Evolutionary conservation across 2,888 invertebrate genomes (phyloP).

Genomic region (Drosophila lutescens): DNA sequence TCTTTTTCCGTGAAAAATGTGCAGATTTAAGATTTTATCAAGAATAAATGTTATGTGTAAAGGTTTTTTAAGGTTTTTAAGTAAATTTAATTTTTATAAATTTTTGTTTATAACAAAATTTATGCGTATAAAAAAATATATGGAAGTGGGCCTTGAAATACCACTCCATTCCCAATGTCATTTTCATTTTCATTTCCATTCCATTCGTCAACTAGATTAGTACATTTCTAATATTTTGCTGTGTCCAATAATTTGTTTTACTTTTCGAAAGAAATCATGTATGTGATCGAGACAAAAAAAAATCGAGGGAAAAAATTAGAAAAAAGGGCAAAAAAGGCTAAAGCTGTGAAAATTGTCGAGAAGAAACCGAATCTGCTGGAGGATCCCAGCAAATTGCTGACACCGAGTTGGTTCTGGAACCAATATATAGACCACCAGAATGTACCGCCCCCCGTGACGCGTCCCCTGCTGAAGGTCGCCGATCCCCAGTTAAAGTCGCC

Average conservation of each 20-base stretch:
- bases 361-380: neutral
- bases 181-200: too few species aligned
- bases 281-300: neutral
- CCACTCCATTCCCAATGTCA: neutral
- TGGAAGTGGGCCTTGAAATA: neutral
- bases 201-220: too few species aligned
- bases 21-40: neutral
- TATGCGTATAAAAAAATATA: neutral
- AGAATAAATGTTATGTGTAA: neutral
- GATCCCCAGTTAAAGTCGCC: neutral
- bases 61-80: neutral
- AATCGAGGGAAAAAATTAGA: neutral
- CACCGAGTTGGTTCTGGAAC: neutral
- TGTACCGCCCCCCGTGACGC: neutral
- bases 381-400: neutral
- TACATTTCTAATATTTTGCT: too few species aligned
- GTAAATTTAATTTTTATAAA: too few species aligned
- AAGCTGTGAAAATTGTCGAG: neutral
- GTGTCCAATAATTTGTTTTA: neutral
- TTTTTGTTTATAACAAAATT: too few species aligned
- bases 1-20: neutral
- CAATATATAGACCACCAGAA: conserved; percentile 7
- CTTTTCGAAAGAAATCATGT: neutral
- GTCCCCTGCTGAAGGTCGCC: neutral
- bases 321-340: neutral